phyloP scores from a whole-genome alignment of 2,888 invertebrate species.

The Aethes cnicana region DNA sequence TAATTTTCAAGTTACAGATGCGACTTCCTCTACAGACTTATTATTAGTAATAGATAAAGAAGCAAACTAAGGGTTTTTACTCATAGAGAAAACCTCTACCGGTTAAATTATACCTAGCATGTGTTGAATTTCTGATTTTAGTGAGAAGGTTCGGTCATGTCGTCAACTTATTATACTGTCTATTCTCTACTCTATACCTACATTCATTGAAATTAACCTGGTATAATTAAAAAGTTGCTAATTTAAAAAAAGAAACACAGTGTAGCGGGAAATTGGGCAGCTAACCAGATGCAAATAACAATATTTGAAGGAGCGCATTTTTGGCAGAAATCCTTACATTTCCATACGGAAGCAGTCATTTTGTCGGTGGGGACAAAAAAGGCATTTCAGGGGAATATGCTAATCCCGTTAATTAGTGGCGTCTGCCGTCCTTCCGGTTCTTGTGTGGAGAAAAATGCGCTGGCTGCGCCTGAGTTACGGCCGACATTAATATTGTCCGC shows the following conservation, averaged over 20 bases:
- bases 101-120: too few relatives aligned
- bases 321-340: conserved; percentile 52
- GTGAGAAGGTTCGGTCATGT: not conserved
- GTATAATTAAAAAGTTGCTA: not conserved
- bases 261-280: not conserved
- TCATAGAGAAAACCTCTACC: too few relatives aligned
- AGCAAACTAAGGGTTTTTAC: too few relatives aligned
- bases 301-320: conserved; percentile 38
- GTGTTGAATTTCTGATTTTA: too few relatives aligned
- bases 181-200: not conserved
- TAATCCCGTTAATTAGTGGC: conserved; percentile 79
- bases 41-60: too few relatives aligned
- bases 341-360: conserved; percentile 41
- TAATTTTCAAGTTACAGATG: too few relatives aligned
- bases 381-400: conserved; percentile 67
- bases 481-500: conserved; percentile 75
- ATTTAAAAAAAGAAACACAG: not conserved
- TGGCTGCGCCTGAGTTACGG: conserved; percentile 69
- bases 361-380: conserved; percentile 50
- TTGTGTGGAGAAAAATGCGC: conserved; percentile 71
- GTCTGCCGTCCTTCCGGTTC: conserved; percentile 63
- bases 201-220: not conserved
- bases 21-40: too few relatives aligned
- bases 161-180: not conserved
- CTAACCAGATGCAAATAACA: conserved; percentile 25